These are phyloP conservation scores for Thalassarche chlororhynchos DNA, from an alignment of 2,113 vertebrate genomes.

Conservation along the genomic window DNA sequence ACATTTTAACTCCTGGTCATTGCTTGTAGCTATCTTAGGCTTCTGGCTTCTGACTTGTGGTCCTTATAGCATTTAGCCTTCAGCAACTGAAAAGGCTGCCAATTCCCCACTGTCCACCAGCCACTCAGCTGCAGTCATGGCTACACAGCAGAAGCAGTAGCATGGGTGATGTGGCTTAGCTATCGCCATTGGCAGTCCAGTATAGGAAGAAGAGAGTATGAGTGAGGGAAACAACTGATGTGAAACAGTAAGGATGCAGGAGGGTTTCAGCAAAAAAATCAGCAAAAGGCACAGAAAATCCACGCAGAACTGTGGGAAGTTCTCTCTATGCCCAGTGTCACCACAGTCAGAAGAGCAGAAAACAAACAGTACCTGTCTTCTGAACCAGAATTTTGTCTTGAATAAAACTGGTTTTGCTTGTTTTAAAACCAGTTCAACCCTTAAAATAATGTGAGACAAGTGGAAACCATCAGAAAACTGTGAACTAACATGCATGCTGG, in stretches of 20 bases:
- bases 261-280: background rate
- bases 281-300: background rate
- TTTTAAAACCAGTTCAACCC: background rate
- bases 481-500: fast-evolving
- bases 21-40: background rate
- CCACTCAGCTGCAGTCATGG: background rate
- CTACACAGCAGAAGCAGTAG: background rate
- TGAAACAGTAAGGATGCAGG: background rate
- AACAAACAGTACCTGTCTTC: background rate
- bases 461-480: background rate
- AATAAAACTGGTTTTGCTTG: background rate
- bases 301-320: fast-evolving
- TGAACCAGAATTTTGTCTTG: background rate
- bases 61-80: background rate
- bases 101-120: background rate
- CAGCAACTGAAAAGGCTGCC: background rate
- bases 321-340: background rate
- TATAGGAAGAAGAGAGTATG: background rate
- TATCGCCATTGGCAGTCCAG: background rate
- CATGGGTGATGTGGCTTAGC: background rate
- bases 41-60: background rate
- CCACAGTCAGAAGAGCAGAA: background rate
- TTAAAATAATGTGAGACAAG: background rate
- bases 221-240: background rate
- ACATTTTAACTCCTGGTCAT: background rate